phyloP scores from a whole-genome alignment of 2,797 vertebrate species.

The Amphiprion clarkii region DNA sequence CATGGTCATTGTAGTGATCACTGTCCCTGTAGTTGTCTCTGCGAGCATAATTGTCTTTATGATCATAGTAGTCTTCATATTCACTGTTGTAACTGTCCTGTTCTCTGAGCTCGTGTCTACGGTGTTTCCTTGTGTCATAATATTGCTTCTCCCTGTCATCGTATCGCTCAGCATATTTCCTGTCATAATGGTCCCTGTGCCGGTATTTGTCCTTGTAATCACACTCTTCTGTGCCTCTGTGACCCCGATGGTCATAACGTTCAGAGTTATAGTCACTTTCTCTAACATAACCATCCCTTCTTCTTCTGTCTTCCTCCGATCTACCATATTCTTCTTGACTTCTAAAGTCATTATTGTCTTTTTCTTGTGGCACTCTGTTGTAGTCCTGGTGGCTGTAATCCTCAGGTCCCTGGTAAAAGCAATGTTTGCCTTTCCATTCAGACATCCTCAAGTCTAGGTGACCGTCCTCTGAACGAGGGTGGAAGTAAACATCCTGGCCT shows the following conservation, averaged over 20 bases:
- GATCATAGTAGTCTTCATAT: conserved; percentile 63
- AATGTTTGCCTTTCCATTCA: conserved; percentile 80
- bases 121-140: conserved; percentile 59
- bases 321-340: conserved; percentile 62
- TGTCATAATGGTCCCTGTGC: conserved; percentile 58
- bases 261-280: conserved; percentile 53
- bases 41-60: conserved; percentile 45
- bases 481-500: conserved; percentile 78
- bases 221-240: conserved; percentile 56
- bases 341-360: conserved; percentile 52
- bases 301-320: conserved; percentile 59
- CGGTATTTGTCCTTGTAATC: conserved; percentile 65
- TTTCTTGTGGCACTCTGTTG: conserved; percentile 60
- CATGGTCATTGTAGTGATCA: conserved; percentile 55
- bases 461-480: conserved; percentile 82
- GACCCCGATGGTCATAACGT: conserved; percentile 46
- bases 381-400: conserved; percentile 67
- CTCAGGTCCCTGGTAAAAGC: conserved; percentile 84
- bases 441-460: conserved; percentile 81
- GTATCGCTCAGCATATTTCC: conserved; percentile 58
- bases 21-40: conserved; percentile 65
- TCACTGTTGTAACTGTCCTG: conserved; percentile 64
- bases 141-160: conserved; percentile 65
- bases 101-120: conserved; percentile 62
- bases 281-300: conserved; percentile 58